Conservation (phyloP, 2,888 invertebrate genomes). For the Cryptosula pallasiana region DNA sequence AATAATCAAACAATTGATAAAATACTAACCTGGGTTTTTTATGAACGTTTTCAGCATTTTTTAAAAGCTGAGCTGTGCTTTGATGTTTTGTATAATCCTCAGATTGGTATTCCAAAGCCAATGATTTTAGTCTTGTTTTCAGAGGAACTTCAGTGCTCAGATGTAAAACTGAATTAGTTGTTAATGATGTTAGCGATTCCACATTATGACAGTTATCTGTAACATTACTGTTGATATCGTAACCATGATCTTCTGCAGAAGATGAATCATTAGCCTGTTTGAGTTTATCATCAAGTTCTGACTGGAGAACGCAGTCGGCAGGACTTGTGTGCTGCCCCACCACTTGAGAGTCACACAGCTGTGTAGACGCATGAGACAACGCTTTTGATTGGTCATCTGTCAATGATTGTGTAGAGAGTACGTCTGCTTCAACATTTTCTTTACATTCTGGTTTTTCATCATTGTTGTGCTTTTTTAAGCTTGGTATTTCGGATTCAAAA, state of each 20-base stretch:
- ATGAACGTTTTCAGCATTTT: neutral
- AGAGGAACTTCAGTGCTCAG: constrained; percentile 18
- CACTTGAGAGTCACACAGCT: neutral
- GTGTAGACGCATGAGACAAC: neutral
- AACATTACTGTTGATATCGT: constrained; percentile 21
- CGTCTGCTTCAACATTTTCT: neutral
- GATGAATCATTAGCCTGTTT: neutral
- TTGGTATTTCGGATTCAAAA: neutral
- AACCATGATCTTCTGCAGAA: neutral
- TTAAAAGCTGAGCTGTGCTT: neutral
- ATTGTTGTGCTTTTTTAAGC: no score
- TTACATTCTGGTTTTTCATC: neutral
- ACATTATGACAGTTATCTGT: neutral
- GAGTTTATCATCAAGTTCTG: neutral
- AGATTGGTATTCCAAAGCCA: constrained; percentile 4
- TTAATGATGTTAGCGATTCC: neutral
- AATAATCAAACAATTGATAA: no score
- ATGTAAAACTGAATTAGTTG: neutral
- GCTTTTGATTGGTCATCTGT: neutral
- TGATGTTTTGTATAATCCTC: neutral
- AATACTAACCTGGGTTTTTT: neutral
- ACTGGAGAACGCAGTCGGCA: no score
- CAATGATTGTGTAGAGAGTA: neutral
- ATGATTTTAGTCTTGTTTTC: neutral
- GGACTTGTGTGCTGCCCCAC: neutral